phyloP scores from a whole-genome alignment of 2,797 vertebrate species.

The Stomatorhinus walkeri region DNA sequence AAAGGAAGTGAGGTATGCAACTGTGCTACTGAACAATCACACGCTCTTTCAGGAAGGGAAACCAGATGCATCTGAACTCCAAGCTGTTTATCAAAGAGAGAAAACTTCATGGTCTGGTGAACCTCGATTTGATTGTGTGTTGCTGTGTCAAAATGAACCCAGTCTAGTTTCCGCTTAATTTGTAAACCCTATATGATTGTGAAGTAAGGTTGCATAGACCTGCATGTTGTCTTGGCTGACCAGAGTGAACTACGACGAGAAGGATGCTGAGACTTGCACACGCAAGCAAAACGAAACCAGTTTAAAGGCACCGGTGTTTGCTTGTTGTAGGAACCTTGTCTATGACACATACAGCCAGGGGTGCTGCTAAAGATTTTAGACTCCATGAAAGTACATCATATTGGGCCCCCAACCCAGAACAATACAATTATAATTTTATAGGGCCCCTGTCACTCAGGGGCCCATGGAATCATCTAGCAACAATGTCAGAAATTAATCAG shows the following conservation, averaged over 20 bases:
- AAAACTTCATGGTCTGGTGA: neutral
- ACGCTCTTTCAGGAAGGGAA: constrained; percentile 13
- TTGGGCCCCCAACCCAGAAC: neutral
- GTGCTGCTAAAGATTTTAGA: neutral
- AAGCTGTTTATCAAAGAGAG: neutral
- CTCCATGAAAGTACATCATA: neutral
- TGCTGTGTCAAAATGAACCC: neutral
- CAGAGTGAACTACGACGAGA: neutral
- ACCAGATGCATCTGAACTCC: neutral
- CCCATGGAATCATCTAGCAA: neutral
- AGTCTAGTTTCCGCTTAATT: neutral
- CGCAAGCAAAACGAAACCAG: neutral
- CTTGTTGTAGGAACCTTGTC: neutral
- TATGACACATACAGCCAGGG: neutral
- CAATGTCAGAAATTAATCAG: neutral
- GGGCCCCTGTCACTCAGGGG: neutral
- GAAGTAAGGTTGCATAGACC: neutral
- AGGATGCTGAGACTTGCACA: neutral
- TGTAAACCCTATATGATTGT: neutral
- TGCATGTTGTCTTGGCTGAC: neutral
- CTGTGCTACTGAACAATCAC: constrained; percentile 16
- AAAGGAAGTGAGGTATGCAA: constrained; percentile 68
- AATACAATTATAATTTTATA: neutral
- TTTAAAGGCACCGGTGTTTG: neutral
- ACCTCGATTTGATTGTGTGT: neutral